phyloP scores from a whole-genome alignment of 1,140 invertebrate genomes.

The Cydia splendana region DNA sequence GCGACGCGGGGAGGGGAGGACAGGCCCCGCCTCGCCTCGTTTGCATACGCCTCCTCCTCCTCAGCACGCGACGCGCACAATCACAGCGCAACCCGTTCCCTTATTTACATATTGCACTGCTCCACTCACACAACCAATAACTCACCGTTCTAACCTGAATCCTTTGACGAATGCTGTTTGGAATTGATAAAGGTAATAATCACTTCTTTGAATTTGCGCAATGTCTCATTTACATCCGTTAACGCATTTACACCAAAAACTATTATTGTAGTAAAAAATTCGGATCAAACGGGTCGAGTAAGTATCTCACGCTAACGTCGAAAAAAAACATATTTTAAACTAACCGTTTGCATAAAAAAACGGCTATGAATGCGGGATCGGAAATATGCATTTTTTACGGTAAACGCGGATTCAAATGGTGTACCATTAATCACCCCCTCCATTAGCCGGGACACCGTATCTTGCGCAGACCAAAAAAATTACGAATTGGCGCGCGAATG shows the following conservation, averaged over 20 bases:
- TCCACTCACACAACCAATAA: background rate
- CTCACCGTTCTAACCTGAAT: conserved; percentile 2
- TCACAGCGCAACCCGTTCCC: conserved; percentile 27
- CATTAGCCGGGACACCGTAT: background rate
- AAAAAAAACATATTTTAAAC: conserved; percentile 5
- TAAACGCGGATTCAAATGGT: conserved; percentile 28
- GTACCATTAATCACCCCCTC: conserved; percentile 16
- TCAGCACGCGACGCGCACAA: conserved; percentile 25
- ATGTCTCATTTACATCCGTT: conserved; percentile 4
- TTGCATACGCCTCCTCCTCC: conserved; percentile 46
- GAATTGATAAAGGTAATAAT: conserved; percentile 2
- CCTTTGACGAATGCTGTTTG: background rate
- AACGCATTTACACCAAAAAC: background rate
- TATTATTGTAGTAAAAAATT: background rate
- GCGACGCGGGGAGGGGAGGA: conserved; percentile 57
- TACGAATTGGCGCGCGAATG: background rate
- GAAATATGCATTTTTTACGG: conserved; percentile 32
- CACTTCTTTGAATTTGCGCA: background rate
- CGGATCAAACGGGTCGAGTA: conserved; percentile 9
- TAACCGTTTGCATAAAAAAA: conserved; percentile 28
- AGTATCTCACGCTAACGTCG: conserved; percentile 20
- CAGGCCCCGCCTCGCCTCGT: conserved; percentile 44
- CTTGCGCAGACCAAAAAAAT: background rate
- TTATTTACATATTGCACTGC: background rate
- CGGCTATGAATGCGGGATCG: conserved; percentile 23